phyloP scores from a whole-genome alignment of 2,797 vertebrate species.

The Anisognathus igniventris region DNA sequence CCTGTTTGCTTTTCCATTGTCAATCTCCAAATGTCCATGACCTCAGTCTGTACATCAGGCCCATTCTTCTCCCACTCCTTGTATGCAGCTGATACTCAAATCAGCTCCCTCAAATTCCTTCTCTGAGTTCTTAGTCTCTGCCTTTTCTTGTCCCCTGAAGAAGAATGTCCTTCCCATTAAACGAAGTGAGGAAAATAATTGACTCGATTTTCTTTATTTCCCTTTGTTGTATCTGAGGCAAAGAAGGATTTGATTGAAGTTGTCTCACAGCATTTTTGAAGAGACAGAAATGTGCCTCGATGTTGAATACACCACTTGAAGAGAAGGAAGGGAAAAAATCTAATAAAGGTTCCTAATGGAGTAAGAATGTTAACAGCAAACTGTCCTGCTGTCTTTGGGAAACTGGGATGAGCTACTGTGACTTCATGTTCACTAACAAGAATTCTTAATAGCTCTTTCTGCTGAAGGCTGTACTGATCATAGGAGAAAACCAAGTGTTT shows the following conservation, averaged over 20 bases:
- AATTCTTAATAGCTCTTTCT: not conserved
- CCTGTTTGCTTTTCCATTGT: constrained; percentile 2
- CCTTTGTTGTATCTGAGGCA: not conserved
- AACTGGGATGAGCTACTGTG: not conserved
- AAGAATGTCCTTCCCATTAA: not conserved
- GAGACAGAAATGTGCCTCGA: not conserved
- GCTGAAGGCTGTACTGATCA: not conserved
- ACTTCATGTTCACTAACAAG: not conserved
- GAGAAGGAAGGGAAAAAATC: not conserved
- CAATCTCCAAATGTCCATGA: not conserved
- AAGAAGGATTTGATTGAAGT: not conserved
- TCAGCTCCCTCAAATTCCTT: not conserved
- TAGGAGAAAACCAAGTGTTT: not conserved
- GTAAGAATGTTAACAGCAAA: not conserved
- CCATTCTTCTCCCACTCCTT: not conserved
- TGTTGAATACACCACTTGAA: not conserved
- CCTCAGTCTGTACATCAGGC: not conserved
- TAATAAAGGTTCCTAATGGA: not conserved
- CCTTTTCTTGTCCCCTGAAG: not conserved
- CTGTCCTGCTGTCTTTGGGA: not conserved
- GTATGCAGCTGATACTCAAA: not conserved
- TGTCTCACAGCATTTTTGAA: not conserved
- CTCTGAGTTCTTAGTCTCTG: not conserved
- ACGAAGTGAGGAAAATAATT: not conserved
- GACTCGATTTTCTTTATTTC: not conserved